Base-by-base conservation (phyloP, 1,140 invertebrate species). In the Danaus plexippus region DNA sequence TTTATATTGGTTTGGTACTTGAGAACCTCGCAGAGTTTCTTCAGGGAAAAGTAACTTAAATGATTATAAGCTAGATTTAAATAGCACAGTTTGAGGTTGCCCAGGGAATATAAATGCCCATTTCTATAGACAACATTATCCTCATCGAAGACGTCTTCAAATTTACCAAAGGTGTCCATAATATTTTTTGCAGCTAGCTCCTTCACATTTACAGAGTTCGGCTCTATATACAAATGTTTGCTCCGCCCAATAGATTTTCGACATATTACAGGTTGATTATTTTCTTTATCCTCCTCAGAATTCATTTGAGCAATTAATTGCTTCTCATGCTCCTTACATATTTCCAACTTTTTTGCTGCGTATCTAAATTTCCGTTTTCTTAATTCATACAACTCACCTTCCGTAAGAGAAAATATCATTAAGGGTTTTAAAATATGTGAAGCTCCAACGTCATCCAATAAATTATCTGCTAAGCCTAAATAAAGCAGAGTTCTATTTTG, bases 21-120 rank as follows among this genome's bases (percentile, higher is more conserved):
- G 13, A 77, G 47, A 43, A 72, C 63, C 9, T 72, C 32, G 1
- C 54, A 41, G 43, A 77, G 54, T 13, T 63, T 72, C 44, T 57
- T 41, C 11, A 74, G 9, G 2, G 64, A 64, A 11, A 54, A 9
- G 40, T 60, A 63, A 10, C 52, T 51, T 50, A 77, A 47, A 40
- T 74, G 47, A 60, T 75, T 77, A 13, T 71, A 74, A 0, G 69
- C 59, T 10, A 77, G 10, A 59, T 77, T 77, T 47, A 77, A 53
- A 49, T 55, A 77, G 44, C 63, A 68, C 9, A 77, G 46, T 12
- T 44, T 46, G 11, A 75, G 58, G 60, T 77, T 77, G 18, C 75
- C 71, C 15, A 54, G 57, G 9, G 15, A 63, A 45, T 61, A 65
- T 15, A 53, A 9, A 11, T 54, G 41, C 11, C 50, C 51, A 13